phyloP scores from a whole-genome alignment of 2,797 vertebrate species.

The Eupleurogrammus muticus region DNA sequence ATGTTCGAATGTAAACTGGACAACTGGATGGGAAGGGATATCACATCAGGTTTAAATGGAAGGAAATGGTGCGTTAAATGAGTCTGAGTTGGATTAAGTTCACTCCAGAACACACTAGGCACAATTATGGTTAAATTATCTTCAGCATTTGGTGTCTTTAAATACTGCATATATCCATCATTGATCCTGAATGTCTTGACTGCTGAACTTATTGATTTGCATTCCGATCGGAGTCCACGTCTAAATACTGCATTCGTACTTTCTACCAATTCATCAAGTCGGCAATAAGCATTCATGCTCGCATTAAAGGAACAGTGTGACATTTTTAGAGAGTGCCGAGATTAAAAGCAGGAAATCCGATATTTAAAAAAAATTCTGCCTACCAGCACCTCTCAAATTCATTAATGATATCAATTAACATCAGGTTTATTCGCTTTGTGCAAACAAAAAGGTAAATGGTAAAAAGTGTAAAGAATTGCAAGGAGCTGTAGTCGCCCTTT shows the following conservation, averaged over 20 bases:
- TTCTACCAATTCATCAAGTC: not conserved
- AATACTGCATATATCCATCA: slow-evolving; percentile 28
- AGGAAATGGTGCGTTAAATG: slow-evolving; percentile 1
- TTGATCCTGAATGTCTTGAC: slow-evolving; percentile 18
- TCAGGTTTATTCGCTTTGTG: too few species aligned
- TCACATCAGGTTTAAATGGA: slow-evolving; percentile 6
- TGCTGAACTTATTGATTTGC: slow-evolving; percentile 15
- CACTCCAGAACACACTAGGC: not conserved
- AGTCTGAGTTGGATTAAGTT: slow-evolving; percentile 17
- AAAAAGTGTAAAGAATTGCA: too few species aligned
- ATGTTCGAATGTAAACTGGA: slow-evolving; percentile 8
- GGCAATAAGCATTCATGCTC: not conserved
- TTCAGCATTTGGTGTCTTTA: slow-evolving; percentile 8
- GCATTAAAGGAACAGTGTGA: slow-evolving; percentile 11
- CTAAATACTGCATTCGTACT: slow-evolving; percentile 15
- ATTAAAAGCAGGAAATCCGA: not conserved
- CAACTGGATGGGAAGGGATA: too few species aligned
- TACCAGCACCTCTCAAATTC: too few species aligned
- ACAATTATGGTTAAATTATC: slow-evolving; percentile 32
- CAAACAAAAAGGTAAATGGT: too few species aligned
- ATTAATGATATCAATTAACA: too few species aligned
- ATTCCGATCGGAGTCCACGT: not conserved
- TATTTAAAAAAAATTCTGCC: too few species aligned
- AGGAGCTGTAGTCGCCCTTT: not conserved
- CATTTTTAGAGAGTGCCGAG: slow-evolving; percentile 3